phyloP scores from a whole-genome alignment of 2,888 invertebrate genomes.

The Erebia ligea region DNA sequence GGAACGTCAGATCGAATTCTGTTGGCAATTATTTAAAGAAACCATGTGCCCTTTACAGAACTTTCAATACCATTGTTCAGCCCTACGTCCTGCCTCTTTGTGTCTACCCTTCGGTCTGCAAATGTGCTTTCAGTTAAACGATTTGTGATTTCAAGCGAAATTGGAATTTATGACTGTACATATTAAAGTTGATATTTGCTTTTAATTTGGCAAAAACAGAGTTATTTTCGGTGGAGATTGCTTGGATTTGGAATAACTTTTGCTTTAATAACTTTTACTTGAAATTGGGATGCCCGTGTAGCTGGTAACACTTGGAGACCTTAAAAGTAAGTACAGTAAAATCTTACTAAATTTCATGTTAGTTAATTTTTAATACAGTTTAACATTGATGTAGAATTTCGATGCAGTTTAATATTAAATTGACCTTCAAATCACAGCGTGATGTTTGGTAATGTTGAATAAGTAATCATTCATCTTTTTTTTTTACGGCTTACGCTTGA shows the following conservation, averaged over 20 bases:
- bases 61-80: conserved; percentile 45
- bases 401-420: neutral
- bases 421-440: no score
- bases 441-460: no score
- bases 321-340: neutral
- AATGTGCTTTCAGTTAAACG: conserved; percentile 37
- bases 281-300: neutral
- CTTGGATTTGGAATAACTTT: conserved; percentile 27
- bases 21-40: conserved; percentile 45
- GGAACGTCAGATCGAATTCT: conserved; percentile 42
- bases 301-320: neutral
- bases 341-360: neutral
- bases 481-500: no score
- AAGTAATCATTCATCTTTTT: no score
- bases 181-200: conserved; percentile 7
- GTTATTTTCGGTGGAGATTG: conserved; percentile 19
- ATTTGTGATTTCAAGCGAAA: conserved; percentile 24
- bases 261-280: conserved; percentile 25
- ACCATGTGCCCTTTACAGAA: conserved; percentile 46
- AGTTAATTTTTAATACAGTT: neutral
- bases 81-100: conserved; percentile 41
- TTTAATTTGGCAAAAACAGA: neutral
- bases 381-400: no score
- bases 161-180: conserved; percentile 27
- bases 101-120: conserved; percentile 41